Percentiles rank a stretch among this genome's conserved stretches.
phyloP scores from a whole-genome alignment of 2,113 vertebrate genomes.

The Nannobrachium achirus region DNA sequence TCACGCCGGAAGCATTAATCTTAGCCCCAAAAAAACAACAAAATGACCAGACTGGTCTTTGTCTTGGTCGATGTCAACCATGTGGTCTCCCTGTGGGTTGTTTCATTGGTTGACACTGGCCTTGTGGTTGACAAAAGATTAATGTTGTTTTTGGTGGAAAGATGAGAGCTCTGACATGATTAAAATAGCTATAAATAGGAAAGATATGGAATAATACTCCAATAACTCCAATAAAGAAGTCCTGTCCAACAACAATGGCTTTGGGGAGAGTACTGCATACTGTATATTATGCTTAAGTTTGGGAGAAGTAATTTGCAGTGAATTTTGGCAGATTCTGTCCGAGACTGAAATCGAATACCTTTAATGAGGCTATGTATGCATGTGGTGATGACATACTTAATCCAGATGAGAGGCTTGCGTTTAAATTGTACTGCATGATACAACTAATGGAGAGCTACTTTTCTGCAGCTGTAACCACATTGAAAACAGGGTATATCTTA shows the following conservation, averaged over 20 bases:
- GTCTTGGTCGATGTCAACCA: too few species aligned
- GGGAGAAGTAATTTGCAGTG: neutral
- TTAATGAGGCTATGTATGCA: neutral
- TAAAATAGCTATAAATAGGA: neutral
- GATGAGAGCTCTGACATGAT: too few species aligned
- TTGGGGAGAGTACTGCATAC: neutral
- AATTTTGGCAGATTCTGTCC: too few species aligned
- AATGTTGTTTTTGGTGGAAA: too few species aligned
- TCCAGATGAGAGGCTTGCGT: slow-evolving; percentile 30
- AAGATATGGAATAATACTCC: neutral
- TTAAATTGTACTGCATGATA: neutral
- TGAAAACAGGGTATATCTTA: neutral
- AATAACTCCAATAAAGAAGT: neutral
- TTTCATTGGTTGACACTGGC: too few species aligned
- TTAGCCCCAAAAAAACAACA: too few species aligned
- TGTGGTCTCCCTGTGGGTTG: too few species aligned
- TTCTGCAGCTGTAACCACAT: slow-evolving; percentile 18
- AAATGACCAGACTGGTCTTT: too few species aligned
- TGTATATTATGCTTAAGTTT: neutral
- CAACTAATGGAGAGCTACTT: neutral
- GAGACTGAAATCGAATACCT: too few species aligned
- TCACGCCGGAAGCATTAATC: too few species aligned
- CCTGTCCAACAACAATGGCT: neutral
- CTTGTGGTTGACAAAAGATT: too few species aligned
- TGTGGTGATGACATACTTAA: neutral